Evolutionary conservation across 2,113 vertebrate genomes (phyloP).

Genomic region (Poeciliopsis occidentalis): DNA sequence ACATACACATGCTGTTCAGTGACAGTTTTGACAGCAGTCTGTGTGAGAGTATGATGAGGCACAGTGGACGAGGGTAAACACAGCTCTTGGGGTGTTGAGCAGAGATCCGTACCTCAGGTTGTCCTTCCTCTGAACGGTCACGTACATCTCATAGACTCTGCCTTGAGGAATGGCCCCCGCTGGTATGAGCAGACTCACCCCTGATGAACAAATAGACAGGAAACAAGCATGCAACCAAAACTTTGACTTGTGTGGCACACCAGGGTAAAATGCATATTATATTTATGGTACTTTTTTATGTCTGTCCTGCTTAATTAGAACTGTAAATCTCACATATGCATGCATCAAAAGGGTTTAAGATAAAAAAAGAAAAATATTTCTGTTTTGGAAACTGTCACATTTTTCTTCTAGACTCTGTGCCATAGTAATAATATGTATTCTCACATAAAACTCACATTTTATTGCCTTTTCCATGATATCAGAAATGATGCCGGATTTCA

Average conservation of each 20-base stretch:
- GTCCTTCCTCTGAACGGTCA: constrained; percentile 98
- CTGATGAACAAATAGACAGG: constrained; percentile 74
- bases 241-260: constrained; percentile 4
- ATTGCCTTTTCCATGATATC: constrained; percentile 27
- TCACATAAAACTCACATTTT: constrained; percentile 29
- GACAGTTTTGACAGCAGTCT: constrained; percentile 35
- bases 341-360: neutral
- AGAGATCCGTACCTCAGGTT: constrained; percentile 88
- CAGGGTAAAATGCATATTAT: neutral
- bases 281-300: neutral
- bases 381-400: neutral
- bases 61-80: constrained; percentile 45
- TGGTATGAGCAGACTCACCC: constrained; percentile 95
- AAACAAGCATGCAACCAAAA: constrained; percentile 10
- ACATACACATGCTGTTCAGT: constrained; percentile 35
- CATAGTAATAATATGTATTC: constrained; percentile 15
- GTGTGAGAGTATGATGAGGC: constrained; percentile 9
- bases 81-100: constrained; percentile 19
- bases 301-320: neutral
- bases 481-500: constrained; percentile 60
- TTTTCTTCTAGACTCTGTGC: neutral
- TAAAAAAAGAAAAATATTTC: too few species aligned
- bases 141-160: constrained; percentile 97
- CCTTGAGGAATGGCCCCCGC: constrained; percentile 96
- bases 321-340: neutral